A percentile compares a stretch with the other conserved stretches of the same genome.
Conservation (phyloP, 2,888 invertebrate genomes). For the Acanthosepion esculentum region DNA sequence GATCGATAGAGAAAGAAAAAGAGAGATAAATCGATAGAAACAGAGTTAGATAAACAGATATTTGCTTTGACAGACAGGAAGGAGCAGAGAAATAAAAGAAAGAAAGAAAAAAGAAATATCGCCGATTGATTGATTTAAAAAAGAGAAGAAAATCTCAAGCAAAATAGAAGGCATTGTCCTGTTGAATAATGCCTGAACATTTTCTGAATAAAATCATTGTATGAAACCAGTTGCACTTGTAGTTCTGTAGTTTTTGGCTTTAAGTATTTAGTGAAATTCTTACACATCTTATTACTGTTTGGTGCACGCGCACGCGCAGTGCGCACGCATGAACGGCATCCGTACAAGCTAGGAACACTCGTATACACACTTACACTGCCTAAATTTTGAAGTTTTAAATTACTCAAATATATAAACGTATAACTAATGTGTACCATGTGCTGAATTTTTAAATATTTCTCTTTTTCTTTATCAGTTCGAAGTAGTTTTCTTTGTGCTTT, state of each 20-base stretch:
- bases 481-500: too few relatives aligned
- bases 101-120: background rate
- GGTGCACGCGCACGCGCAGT: too few relatives aligned
- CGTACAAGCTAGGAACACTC: too few relatives aligned
- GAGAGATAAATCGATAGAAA: background rate
- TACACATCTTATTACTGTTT: background rate
- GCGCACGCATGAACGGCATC: too few relatives aligned
- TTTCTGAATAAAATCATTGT: constrained; percentile 4
- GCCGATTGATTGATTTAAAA: background rate
- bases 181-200: background rate
- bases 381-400: too few relatives aligned
- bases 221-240: background rate
- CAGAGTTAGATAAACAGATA: too few relatives aligned
- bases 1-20: background rate
- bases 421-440: too few relatives aligned
- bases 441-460: background rate
- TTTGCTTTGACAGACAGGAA: too few relatives aligned
- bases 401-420: too few relatives aligned
- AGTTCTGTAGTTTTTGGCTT: background rate
- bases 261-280: background rate
- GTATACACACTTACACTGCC: too few relatives aligned
- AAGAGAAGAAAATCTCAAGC: background rate
- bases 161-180: background rate
- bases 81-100: background rate
- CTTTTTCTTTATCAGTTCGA: background rate